Conservation (phyloP, 2,113 vertebrate species). For the Melanerpes formicivorus region DNA sequence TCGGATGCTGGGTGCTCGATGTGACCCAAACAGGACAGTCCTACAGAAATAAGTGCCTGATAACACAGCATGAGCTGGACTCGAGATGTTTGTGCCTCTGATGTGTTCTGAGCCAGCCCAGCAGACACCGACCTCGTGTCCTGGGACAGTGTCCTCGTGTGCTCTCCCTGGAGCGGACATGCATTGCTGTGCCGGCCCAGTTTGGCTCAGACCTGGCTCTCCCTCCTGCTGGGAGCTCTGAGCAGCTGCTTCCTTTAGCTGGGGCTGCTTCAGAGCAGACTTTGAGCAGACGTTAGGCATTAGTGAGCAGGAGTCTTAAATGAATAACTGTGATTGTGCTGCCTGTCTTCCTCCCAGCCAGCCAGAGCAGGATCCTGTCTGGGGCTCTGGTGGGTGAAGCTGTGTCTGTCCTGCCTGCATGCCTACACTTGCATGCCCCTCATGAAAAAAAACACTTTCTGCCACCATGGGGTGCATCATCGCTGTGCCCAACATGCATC, state of each 20-base stretch:
- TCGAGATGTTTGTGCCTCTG: fast-evolving
- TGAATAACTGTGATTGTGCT: neutral
- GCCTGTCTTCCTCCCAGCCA: neutral
- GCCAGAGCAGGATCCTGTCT: neutral
- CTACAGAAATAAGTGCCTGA: fast-evolving
- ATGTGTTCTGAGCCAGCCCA: neutral
- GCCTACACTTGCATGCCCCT: neutral
- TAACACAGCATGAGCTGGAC: fast-evolving
- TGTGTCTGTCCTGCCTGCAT: neutral
- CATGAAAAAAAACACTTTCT: neutral
- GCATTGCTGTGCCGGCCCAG: neutral
- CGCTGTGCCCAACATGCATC: fast-evolving
- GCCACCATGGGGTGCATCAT: fast-evolving
- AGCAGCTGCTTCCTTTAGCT: neutral
- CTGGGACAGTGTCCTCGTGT: fast-evolving
- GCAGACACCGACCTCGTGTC: fast-evolving
- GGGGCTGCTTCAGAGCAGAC: neutral
- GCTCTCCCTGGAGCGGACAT: fast-evolving
- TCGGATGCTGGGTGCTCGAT: fast-evolving
- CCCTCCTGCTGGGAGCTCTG: neutral
- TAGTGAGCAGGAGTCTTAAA: neutral
- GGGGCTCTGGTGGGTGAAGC: neutral
- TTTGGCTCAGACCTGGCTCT: neutral
- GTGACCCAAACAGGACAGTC: neutral
- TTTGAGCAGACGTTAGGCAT: neutral